Base-by-base conservation (phyloP, 2,888 invertebrate species). In the Unio delphinus region DNA sequence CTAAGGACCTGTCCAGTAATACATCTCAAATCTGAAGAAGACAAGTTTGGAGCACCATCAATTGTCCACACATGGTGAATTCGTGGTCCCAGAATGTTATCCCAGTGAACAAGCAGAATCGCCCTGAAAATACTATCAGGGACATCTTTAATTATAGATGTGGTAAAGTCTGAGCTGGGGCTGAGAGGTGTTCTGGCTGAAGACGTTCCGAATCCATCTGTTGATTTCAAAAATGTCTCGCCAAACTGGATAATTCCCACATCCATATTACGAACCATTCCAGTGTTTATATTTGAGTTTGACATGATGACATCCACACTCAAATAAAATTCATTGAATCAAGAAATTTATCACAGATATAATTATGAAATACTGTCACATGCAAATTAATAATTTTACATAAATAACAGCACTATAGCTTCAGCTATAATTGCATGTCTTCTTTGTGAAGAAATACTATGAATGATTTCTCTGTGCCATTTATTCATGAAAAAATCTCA, bases 21-120 rank as follows among this genome's bases (percentile, higher is more conserved):
- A 66, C 84, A 82, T 20, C 80, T 79, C 30, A 88, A 74, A 28
- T 81, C 76, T 7, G 84, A 78, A n/a, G 75, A 74, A 26, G 65
- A 61, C 57, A 73, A 58, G 26, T 75, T 68, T 4, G 78, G 68
- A 8, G 72, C 56, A 17, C 79, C 80, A 28, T 74, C 73, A 45
- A 80, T 74, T 45, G 76, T 80, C 89, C 89, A 89, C 3, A 87
- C 80, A 72, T 88, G 87, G 57, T 83, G 79, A 18, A 88, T 79
- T 54, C 85, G 76, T 18, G 89, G 89, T 23, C 89, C 89, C 15
- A 88, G 78, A 68, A 89, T 89, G 69, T 89, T 89, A 75, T 89
- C 88, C 89, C 89, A 89, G 68, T 86, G 81, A 58, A 84, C 83
- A 26, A 89, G 76, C 18, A 86, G 72, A 7, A 88, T 66, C 6